Evolutionary conservation across 2,888 invertebrate genomes (phyloP).

Genomic region (Cephus spinipes): DNA sequence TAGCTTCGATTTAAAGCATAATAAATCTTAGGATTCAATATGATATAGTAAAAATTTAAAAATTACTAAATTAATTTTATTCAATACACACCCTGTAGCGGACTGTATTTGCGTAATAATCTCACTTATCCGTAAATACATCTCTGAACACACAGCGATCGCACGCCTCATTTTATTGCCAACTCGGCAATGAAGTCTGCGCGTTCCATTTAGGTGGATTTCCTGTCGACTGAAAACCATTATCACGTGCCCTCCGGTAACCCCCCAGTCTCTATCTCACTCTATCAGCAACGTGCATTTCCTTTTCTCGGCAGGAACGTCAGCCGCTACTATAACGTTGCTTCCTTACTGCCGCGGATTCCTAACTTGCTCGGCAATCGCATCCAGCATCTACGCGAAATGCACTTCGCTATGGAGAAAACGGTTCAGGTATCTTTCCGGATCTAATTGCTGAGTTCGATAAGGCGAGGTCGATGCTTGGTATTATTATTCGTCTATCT

Average conservation of each 20-base stretch:
- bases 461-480: slow-evolving; percentile 17
- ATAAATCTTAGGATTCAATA: neutral
- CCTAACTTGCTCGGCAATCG: slow-evolving; percentile 15
- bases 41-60: neutral
- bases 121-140: neutral
- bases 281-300: neutral
- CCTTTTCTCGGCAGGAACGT: slow-evolving; percentile 2
- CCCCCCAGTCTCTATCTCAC: neutral
- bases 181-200: neutral
- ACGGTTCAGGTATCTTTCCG: neutral
- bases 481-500: neutral
- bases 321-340: slow-evolving; percentile 1
- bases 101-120: neutral
- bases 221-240: neutral
- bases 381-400: slow-evolving; percentile 13
- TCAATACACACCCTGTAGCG: neutral
- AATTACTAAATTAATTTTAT: neutral
- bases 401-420: slow-evolving; percentile 8
- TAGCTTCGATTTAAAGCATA: neutral
- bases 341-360: slow-evolving; percentile 24
- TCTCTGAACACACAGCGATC: neutral
- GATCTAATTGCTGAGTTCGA: slow-evolving; percentile 25
- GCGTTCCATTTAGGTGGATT: neutral
- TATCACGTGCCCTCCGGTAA: neutral
- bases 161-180: neutral